Base-by-base conservation (phyloP, 2,888 invertebrate species). In the Phragmatobia fuliginosa region DNA sequence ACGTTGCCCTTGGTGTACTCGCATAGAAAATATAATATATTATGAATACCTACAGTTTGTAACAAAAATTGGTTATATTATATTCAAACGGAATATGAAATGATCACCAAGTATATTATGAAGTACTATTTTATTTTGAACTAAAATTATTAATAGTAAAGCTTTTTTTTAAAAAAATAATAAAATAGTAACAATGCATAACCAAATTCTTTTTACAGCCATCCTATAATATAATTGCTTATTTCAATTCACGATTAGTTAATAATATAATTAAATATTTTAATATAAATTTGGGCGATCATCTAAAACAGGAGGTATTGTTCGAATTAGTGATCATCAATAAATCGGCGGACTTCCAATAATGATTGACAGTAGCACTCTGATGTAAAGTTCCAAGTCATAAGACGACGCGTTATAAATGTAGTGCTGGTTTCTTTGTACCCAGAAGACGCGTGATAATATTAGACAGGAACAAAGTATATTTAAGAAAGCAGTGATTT, bases 281-380 rank as follows among this genome's bases (percentile, higher is more conserved):
- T 52, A 72, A 74, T 74, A 65, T 70, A 70, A 60, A 67, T 33
- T 61, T 66, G 45, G 16, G 21, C 58, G 16, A 32, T 59, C 45
- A 56, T 49, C 66, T 71, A 32, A 71, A 72, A 14, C 33, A 16
- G 21, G 32, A 61, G n/a, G n/a, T n/a, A 71, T 68, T 71, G 68
- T 70, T 71, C 69, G 49, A 45, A 66, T 77, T 77, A 79, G 79
- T 78, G 83, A 81, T 86, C 76, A 82, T 80, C 83, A 83, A 86
- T 86, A 86, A 85, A 83, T 82, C 76, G 49, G 72, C 71, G 75
- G 77, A 79, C 76, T 74, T 78, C 74, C 77, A 74, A 69, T 76
- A 81, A 84, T 85, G 85, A 85, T 83, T 86, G 86, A 85, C 85
- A 85, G 81, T 69, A 77, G 71, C 74, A 70, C 75, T 66, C 73